Evolutionary conservation across 2,797 vertebrate genomes (phyloP), one percentile per base, ranked within the genome.

Genomic region (Acanthopagrus latus): DNA sequence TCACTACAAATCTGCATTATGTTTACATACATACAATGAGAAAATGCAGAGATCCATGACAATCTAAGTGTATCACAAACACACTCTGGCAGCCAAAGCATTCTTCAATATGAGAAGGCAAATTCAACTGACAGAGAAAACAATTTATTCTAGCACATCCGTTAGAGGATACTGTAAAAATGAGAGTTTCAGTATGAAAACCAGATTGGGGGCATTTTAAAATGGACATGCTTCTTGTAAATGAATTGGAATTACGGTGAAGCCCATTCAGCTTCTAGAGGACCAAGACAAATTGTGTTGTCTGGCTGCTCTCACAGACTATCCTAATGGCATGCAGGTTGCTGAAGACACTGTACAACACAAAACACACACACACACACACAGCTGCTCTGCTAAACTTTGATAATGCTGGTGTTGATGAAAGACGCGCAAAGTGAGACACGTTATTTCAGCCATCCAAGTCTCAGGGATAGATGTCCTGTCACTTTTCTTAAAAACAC

Each of bases 241-340:
- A 71, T 64, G 64, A 66, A 81, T 62, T 29, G 83, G 66, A 88
- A 75, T 78, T 48, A 80, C 27, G 16, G 69, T 68, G 52, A 64
- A 70, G 77, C 46, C 69, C 77, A 83, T 89, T 91, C 88, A 86
- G 69, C n/a, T 71, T 77, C 47, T 18, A 71, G 67, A 11, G 60
- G 43, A 86, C 72, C 87, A 63, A 70, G 72, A 84, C 85, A 62
- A 90, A 86, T 85, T 21, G 57, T 73, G 11, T 58, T 84, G 70
- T 87, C 75, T 83, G 74, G 76, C 69, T 74, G 62, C 73, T 86
- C 64, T 73, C 16, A 63, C 60, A 70, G 41, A 64, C 48, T 46
- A 20, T 71, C 83, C 77, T 25, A 50, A 81, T 79, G 58, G 74
- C 74, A 74, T 66, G 65, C 46, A n/a, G 57, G n/a, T 51, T 17